Base-by-base conservation (phyloP, 35 echinoderm and acorn worm genomes). In the Acanthaster planci region DNA sequence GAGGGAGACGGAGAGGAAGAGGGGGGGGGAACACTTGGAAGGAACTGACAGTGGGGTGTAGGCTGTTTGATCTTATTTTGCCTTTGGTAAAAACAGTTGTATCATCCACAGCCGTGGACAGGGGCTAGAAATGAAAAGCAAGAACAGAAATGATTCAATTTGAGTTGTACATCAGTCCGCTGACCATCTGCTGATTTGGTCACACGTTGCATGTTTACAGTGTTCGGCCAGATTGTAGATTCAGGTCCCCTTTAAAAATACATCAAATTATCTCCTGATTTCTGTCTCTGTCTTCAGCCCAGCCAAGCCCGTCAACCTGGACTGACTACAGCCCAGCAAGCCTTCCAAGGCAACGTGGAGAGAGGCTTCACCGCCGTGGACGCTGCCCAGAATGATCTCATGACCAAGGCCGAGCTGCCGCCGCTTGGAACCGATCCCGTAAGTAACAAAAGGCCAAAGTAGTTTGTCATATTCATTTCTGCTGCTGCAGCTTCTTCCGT, bases 271-370 rank as follows among this genome's bases (percentile, higher is more conserved):
- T 6, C 12, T 47, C 42, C 12, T 4, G 4, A 47, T 47, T 47
- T 12, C 12, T 47, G 4, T 47, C 42, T 12, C 42, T 47, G 12
- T 12, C 42, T 47, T 31, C 64, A 72, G 64, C 64, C 64, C 18
- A 72, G 30, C 30, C 64, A 72, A 72, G 64, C 64, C 26, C 77
- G 37, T 19, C 79, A 86, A 68, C 94, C 94, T 39, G 94, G 94
- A 15, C 40, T 97, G 40, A 93, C 94, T 15, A 86, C 84, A 39
- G 94, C 94, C 38, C 94, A 97, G 77, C 90, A 87, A 60, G 84
- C 78, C 30, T 59, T 97, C 40, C 87, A 90, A 77, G 86, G 81
- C 29, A 97, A 90, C 54, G 93, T 97, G 38, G 77, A 92, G 78
- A 26, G 26, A 42, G 85, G 87, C 22, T 93, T 97, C 39, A 89